phyloP scores from a whole-genome alignment of 2,888 invertebrate species.

The Nemapogon koenigi region DNA sequence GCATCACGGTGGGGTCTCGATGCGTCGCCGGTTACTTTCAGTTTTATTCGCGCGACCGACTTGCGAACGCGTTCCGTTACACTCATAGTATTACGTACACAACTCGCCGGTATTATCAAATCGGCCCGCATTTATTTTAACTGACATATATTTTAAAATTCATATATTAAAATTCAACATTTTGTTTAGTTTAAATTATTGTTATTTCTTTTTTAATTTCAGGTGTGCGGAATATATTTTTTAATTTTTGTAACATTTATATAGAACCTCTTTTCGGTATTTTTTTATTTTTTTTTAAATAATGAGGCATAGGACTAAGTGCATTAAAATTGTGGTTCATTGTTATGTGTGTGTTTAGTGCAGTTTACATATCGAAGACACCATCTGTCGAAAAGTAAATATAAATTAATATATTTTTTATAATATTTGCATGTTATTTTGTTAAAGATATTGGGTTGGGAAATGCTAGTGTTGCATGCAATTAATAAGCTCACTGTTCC shows the following conservation, averaged over 20 bases:
- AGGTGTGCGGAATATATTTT: background rate
- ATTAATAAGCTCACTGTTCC: too few relatives aligned
- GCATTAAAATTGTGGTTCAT: slow-evolving; percentile 18
- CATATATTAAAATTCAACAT: slow-evolving; percentile 15
- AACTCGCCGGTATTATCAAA: background rate
- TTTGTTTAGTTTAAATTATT: slow-evolving; percentile 18
- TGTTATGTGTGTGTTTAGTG: slow-evolving; percentile 41
- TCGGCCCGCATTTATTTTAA: slow-evolving; percentile 34
- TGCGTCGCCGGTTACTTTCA: slow-evolving; percentile 4
- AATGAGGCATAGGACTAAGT: slow-evolving; percentile 37
- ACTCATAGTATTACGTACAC: too few relatives aligned
- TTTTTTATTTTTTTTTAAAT: slow-evolving; percentile 19
- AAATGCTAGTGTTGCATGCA: too few relatives aligned
- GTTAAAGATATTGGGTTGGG: too few relatives aligned
- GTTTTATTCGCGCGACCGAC: background rate
- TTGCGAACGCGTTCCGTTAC: background rate
- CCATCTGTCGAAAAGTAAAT: slow-evolving; percentile 62
- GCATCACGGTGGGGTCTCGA: background rate
- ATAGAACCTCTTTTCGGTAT: slow-evolving; percentile 19
- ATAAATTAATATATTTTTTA: too few relatives aligned
- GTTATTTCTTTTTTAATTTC: slow-evolving; percentile 11
- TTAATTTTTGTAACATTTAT: slow-evolving; percentile 1
- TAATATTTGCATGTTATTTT: too few relatives aligned
- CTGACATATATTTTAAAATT: slow-evolving; percentile 43
- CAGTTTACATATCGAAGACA: slow-evolving; percentile 37